phyloP scores from a whole-genome alignment of 2,797 vertebrate species.

The Myotis planiceps region DNA sequence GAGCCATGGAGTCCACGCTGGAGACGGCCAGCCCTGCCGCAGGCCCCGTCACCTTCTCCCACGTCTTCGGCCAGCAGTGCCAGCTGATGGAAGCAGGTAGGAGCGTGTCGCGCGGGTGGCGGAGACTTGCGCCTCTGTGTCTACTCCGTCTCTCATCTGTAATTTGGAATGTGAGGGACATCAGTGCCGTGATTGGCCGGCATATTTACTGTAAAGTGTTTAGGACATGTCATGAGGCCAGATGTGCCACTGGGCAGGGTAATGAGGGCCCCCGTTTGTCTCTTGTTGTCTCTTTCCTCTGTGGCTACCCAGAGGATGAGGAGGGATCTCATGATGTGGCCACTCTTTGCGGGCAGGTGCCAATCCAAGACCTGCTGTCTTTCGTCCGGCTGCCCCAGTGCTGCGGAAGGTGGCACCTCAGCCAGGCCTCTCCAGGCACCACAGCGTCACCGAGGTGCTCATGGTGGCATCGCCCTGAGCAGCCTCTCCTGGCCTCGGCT shows the following conservation, averaged over 20 bases:
- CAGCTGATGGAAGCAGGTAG: constrained; percentile 91
- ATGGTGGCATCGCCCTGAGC: accelerated
- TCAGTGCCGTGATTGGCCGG: not conserved
- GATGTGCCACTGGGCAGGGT: too few species aligned
- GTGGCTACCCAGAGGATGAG: not conserved
- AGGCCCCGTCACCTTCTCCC: constrained; percentile 86
- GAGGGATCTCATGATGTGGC: not conserved
- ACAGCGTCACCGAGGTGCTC: not conserved
- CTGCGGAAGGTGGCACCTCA: not conserved
- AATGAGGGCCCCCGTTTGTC: accelerated
- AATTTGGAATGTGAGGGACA: not conserved
- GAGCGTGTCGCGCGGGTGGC: not conserved
- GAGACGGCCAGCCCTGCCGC: constrained; percentile 57
- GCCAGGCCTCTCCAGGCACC: accelerated
- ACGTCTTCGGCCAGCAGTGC: constrained; percentile 89
- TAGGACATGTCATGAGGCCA: not conserved
- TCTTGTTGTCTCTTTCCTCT: not conserved
- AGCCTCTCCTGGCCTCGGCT: not conserved
- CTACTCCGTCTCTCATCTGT: not conserved
- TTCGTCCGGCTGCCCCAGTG: not conserved
- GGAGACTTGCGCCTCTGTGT: not conserved
- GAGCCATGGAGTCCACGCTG: constrained; percentile 82
- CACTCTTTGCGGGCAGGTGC: not conserved
- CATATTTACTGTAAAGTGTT: not conserved
- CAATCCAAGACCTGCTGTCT: not conserved